A percentile compares a stretch with the other conserved stretches of the same genome.
Evolutionary conservation across 2,888 invertebrate genomes (phyloP).

Genomic region (Ecdyonurus torrentis): DNA sequence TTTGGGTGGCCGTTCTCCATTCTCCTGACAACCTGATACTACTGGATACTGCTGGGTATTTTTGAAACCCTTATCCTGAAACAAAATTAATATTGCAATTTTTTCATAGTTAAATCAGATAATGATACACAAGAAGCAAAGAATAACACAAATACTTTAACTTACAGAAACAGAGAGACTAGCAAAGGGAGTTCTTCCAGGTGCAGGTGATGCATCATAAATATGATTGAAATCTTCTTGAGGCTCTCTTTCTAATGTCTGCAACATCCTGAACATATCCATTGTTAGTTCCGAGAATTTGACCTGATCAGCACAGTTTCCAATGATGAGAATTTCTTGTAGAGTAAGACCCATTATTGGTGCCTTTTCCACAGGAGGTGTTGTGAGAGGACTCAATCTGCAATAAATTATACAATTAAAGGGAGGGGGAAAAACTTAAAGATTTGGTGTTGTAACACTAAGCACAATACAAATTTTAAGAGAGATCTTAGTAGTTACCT

Average conservation of each 20-base stretch:
- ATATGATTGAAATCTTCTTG: slow-evolving; percentile 61
- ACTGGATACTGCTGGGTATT: slow-evolving; percentile 32
- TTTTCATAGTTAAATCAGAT: too few relatives aligned
- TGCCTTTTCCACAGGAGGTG: slow-evolving; percentile 75
- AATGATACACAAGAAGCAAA: background rate
- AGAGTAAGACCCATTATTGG: slow-evolving; percentile 72
- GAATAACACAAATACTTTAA: slow-evolving; percentile 14
- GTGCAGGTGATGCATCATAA: slow-evolving; percentile 52
- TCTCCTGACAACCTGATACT: slow-evolving; percentile 33
- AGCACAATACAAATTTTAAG: background rate
- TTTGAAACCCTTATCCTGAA: slow-evolving; percentile 22
- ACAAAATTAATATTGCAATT: too few relatives aligned
- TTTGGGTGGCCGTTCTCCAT: slow-evolving; percentile 48
- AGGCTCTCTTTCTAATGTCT: slow-evolving; percentile 84
- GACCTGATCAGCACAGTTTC: slow-evolving; percentile 82
- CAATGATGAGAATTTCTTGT: slow-evolving; percentile 87
- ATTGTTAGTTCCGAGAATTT: slow-evolving; percentile 93
- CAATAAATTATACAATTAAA: slow-evolving; percentile 13
- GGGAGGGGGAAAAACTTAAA: too few relatives aligned
- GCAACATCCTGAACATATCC: slow-evolving; percentile 96
- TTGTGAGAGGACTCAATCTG: slow-evolving; percentile 65
- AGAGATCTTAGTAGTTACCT: slow-evolving; percentile 41
- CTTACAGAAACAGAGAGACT: slow-evolving; percentile 17
- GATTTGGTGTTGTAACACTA: too few relatives aligned
- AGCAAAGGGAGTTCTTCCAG: slow-evolving; percentile 46